Evolutionary conservation across 2,888 invertebrate genomes (phyloP).

Genomic region (Caenorhabditis japonica): DNA sequence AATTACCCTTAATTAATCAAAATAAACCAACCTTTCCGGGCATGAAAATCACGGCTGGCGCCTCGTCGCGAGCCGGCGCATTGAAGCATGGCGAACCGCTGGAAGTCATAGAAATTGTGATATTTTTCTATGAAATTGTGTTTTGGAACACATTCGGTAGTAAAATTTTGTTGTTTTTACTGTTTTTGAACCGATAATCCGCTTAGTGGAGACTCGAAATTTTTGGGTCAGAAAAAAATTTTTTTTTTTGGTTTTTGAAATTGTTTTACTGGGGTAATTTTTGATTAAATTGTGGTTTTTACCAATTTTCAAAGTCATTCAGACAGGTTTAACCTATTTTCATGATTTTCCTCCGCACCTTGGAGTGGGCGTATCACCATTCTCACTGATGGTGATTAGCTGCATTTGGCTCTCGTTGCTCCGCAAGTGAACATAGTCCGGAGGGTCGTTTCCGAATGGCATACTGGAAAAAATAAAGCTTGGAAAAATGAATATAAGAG

Average conservation of each 20-base stretch:
- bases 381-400: constrained; percentile 64
- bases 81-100: constrained; percentile 67
- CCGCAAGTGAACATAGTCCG: constrained; percentile 64
- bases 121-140: not conserved
- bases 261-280: constrained; percentile 3
- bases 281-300: not conserved
- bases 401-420: constrained; percentile 70
- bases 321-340: no score
- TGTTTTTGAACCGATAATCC: no score
- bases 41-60: constrained; percentile 62
- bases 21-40: constrained; percentile 61
- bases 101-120: constrained; percentile 18
- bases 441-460: constrained; percentile 62
- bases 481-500: no score
- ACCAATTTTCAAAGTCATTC: not conserved
- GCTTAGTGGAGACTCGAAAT: no score
- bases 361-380: constrained; percentile 58
- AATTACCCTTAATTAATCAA: no score
- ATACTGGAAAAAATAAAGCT: no score
- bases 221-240: constrained; percentile 1
- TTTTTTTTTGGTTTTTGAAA: constrained; percentile 1
- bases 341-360: constrained; percentile 48
- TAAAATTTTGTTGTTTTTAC: no score
- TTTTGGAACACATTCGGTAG: no score
- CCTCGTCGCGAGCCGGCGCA: constrained; percentile 50